phyloP scores from a whole-genome alignment of 2,113 vertebrate genomes.

The Hystrix brachyura region DNA sequence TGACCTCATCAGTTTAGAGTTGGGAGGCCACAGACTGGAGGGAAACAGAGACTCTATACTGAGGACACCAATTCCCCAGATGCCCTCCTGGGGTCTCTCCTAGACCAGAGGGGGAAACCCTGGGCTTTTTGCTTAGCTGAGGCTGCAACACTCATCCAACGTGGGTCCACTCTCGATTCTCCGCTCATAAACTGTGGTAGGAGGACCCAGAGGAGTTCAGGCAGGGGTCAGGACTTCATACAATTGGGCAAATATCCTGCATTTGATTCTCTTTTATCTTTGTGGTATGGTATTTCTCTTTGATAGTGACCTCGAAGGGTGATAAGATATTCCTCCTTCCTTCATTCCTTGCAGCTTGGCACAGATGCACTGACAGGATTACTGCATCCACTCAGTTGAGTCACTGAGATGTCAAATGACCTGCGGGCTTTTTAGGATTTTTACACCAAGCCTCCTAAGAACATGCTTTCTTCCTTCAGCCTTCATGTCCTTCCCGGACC shows the following conservation, averaged over 20 bases:
- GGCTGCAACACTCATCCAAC: neutral
- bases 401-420: neutral
- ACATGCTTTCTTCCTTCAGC: neutral
- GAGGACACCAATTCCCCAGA: too few species aligned
- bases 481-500: neutral
- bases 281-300: conserved; percentile 48
- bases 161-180: neutral
- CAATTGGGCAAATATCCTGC: neutral
- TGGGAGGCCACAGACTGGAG: neutral
- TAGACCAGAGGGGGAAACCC: neutral
- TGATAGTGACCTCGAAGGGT: neutral
- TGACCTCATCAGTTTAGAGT: neutral
- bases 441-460: neutral
- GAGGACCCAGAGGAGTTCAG: conserved; percentile 45
- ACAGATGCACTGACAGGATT: conserved; percentile 34
- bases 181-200: neutral
- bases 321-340: conserved; percentile 53
- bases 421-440: neutral
- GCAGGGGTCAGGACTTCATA: neutral
- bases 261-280: conserved; percentile 29
- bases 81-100: neutral
- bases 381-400: neutral
- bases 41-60: neutral
- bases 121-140: neutral
- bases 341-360: neutral